Base-by-base conservation (phyloP, 2,888 invertebrate species). In the Aphrophora alni region DNA sequence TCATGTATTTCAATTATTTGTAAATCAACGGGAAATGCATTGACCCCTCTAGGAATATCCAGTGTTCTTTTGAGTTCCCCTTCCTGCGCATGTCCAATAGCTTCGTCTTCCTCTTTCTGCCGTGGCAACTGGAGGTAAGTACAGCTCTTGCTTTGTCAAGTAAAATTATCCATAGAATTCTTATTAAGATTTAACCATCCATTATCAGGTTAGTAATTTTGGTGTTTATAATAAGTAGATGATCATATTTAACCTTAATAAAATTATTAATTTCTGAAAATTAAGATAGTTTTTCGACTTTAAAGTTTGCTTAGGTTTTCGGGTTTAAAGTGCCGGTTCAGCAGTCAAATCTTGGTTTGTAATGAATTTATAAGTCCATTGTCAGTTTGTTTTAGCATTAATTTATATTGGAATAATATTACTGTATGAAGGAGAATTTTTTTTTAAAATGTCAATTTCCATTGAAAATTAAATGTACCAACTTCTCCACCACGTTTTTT, bases 111-210 rank as follows among this genome's bases (percentile, higher is more conserved):
- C 87, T 87, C 87, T 87, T 87, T 87, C 86, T 87, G 86, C 86
- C 86, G 86, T 87, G 87, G 86, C 86, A 86, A 84, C 85, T 85
- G 85, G 85, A 87, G 86, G 87, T 87, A 86, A 86, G 87, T 86
- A 85, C 81, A 82, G 82, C 79, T 82, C 81, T 80, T 77, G 83
- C 80, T 72, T 79, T 80, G 75, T 68, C 38, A 69, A 73, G 69
- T 71, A 73, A 33, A 77, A 75, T 79, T 75, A 85, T 83, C 83
- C 78, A 27, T 51, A 80, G 78, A 83, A 84, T 83, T 83, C 75
- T 77, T 26, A 10, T 73, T 59, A 73, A 77, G 80, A 69, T n/a
- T 44, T 70, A 69, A 70, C 79, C 84, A 84, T 84, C 84, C 51
- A 69, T 38, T 28, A 25, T 82, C 77, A 83, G 80, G 82, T 77